phyloP scores from a whole-genome alignment of 2,113 vertebrate genomes.

The Syngnathoides biaculeatus region DNA sequence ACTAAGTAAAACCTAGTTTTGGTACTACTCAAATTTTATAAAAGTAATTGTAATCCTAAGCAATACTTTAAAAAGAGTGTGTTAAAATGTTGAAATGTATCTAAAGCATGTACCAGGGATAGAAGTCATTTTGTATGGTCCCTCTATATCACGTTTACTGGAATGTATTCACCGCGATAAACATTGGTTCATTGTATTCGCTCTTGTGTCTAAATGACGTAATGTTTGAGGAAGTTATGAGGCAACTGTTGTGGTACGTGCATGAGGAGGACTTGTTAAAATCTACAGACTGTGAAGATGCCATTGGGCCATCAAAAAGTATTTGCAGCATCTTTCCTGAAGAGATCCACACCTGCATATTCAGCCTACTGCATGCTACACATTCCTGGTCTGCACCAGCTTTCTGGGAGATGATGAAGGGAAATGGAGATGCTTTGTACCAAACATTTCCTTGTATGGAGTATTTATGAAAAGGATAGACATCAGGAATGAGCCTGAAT shows the following conservation, averaged over 20 bases:
- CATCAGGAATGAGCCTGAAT: background rate
- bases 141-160: too few relatives aligned
- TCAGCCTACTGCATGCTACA: constrained; percentile 14
- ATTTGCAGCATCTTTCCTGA: constrained; percentile 13
- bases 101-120: too few relatives aligned
- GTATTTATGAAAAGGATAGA: background rate
- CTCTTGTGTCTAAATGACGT: constrained; percentile 10
- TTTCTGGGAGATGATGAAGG: background rate
- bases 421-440: background rate
- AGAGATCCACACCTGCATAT: constrained; percentile 50
- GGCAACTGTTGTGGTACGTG: constrained; percentile 25
- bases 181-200: background rate
- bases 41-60: too few relatives aligned
- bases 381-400: constrained; percentile 37
- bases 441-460: constrained; percentile 43
- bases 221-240: constrained; percentile 31
- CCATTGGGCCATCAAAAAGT: constrained; percentile 19
- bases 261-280: constrained; percentile 30
- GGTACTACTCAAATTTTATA: too few relatives aligned
- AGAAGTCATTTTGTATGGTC: too few relatives aligned
- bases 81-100: too few relatives aligned
- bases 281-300: constrained; percentile 24
- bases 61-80: background rate
- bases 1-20: too few relatives aligned
- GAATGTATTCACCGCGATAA: background rate